Evolutionary conservation across 1,140 invertebrate species (phyloP), one percentile per base, ranked within the genome.

Genomic region (Lucilia cuprina): DNA sequence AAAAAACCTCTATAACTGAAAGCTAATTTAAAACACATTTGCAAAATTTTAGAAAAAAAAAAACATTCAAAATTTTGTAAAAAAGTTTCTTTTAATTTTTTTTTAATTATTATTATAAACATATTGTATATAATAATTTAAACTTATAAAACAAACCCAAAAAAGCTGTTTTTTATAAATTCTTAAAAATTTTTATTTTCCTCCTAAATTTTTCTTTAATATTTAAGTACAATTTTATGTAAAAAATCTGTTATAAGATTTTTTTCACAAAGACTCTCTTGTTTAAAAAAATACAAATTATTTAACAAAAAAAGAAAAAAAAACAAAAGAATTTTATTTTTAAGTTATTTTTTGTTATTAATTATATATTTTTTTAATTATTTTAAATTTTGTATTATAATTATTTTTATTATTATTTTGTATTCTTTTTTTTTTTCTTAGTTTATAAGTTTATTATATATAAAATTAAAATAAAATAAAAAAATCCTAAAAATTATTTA

Each of bases 191-290:
- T 17, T 34, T 83, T 10, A 70, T 47, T 74, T 74, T 41, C 9
- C 14, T 1, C 2, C 41, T 70, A 47, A 19, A 80, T 19, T 78
- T 77, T 19, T 49, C 41, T 80, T 80, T 30, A 9, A 19, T 49
- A 8, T 10, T 41, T 41, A 41, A 21, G 7, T n/a, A 85, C 41
- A 60, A 65, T 74, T 78, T 75, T 80, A 85, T 82, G 86, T 86
- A 84, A 85, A 86, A 84, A 85, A 86, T 85, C 70, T 83, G 82
- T 77, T 84, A 70, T 75, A 74, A 83, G 70, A 86, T 84, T 83
- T 85, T 85, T 84, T 30, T 30, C 86, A 87, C 84, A 84, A 84
- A 85, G 84, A 83, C 74, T 80, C 77, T 80, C 77, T 80, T 80
- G 21, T 80, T 34, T 80, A 30, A 30, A 35, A 41, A 41, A 8